A percentile compares a stretch with the other conserved stretches of the same genome.
These are phyloP conservation scores for Prunella himalayana DNA, from an alignment of 2,113 vertebrate genomes.

Conservation along the genomic window DNA sequence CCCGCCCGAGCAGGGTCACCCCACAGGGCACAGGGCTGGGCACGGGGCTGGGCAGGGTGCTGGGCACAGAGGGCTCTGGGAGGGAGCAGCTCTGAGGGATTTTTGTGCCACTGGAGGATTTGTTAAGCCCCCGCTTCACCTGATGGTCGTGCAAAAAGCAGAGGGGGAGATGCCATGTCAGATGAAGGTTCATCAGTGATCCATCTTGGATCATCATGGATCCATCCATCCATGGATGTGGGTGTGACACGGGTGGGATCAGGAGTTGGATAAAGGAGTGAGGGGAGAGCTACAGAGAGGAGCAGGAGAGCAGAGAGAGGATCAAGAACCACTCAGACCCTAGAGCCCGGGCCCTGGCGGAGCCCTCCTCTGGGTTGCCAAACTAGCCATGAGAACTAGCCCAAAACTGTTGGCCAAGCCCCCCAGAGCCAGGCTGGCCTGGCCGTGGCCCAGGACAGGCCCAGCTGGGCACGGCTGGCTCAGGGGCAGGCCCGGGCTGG, in stretches of 20 bases:
- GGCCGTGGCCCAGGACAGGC: rapidly evolving
- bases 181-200: background rate
- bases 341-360: rapidly evolving
- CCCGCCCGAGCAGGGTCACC: too few relatives aligned
- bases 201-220: too few relatives aligned
- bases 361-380: background rate
- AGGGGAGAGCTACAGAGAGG: background rate
- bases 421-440: background rate
- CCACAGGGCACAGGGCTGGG: background rate
- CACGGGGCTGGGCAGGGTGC: background rate
- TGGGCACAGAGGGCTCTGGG: background rate
- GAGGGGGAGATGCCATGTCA: background rate
- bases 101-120: background rate
- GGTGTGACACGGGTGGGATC: background rate
- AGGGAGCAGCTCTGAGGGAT: too few relatives aligned
- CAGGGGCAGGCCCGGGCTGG: rapidly evolving
- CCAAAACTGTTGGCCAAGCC: background rate
- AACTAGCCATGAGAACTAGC: rapidly evolving
- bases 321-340: rapidly evolving
- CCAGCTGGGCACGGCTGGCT: background rate
- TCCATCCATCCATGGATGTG: rapidly evolving
- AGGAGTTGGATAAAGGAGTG: too few relatives aligned
- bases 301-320: background rate
- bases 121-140: rapidly evolving
- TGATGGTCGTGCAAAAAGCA: too few relatives aligned